phyloP scores from a whole-genome alignment of 2,797 vertebrate species.

The Lacerta agilis region DNA sequence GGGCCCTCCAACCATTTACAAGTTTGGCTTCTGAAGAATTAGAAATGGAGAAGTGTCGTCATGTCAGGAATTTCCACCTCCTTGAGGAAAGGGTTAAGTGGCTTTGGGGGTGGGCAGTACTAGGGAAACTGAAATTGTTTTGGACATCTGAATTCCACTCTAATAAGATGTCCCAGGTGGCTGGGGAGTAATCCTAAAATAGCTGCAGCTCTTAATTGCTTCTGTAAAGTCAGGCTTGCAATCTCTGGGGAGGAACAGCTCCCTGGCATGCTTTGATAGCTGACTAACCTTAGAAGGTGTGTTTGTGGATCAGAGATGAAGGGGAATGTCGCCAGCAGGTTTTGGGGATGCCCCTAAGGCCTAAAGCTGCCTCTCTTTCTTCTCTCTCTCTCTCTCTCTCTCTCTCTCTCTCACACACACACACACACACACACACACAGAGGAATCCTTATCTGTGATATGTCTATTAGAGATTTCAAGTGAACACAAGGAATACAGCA shows the following conservation, averaged over 20 bases:
- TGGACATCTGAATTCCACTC: constrained; percentile 79
- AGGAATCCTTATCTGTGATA: not conserved
- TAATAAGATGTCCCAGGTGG: constrained; percentile 83
- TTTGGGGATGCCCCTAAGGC: not conserved
- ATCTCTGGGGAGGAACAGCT: constrained; percentile 48
- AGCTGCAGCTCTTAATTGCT: constrained; percentile 74
- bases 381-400: not conserved
- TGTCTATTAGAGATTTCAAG: not conserved
- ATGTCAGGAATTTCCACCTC: constrained; percentile 2
- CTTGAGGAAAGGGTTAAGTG: constrained; percentile 68
- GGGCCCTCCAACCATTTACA: not conserved
- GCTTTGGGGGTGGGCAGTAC: constrained; percentile 47
- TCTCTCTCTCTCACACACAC: too few species aligned
- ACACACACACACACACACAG: too few species aligned
- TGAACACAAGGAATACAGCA: too few species aligned
- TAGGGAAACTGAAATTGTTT: constrained; percentile 74
- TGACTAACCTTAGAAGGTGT: constrained; percentile 49
- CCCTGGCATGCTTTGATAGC: constrained; percentile 45
- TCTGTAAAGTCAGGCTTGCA: constrained; percentile 63
- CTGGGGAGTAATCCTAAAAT: constrained; percentile 80
- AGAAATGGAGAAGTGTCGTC: fast-evolving
- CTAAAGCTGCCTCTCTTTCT: not conserved
- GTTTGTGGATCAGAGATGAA: not conserved
- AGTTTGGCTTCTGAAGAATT: not conserved
- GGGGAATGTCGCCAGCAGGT: constrained; percentile 2